These are phyloP conservation scores for Tretioscincus oriximinensis DNA, from an alignment of 2,113 vertebrate species.

Conservation along the genomic window DNA sequence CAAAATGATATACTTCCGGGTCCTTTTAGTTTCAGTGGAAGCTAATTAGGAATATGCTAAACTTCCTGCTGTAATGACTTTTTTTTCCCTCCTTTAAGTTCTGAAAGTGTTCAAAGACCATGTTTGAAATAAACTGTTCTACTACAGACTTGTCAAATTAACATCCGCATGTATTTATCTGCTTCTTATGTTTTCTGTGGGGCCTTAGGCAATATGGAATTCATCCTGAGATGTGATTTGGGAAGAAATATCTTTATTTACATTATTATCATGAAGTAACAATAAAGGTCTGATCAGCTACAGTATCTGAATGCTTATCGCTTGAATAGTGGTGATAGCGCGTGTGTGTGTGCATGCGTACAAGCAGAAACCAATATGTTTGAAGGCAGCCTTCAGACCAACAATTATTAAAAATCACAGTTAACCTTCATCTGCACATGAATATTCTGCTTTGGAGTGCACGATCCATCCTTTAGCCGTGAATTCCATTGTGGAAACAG, in stretches of 20 bases:
- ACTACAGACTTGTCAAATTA: not conserved
- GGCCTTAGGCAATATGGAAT: not conserved
- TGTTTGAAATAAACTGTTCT: slow-evolving; percentile 3
- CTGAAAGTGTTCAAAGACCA: no score
- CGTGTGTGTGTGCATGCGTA: not conserved
- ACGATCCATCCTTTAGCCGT: not conserved
- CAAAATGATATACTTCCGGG: not conserved
- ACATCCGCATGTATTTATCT: not conserved
- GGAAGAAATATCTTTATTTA: slow-evolving; percentile 3
- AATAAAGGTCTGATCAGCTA: slow-evolving; percentile 17
- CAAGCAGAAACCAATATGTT: not conserved
- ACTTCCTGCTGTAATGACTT: not conserved
- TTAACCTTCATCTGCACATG: not conserved
- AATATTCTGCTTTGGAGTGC: not conserved
- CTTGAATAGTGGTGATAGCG: not conserved
- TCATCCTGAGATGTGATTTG: not conserved
- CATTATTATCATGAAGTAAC: not conserved
- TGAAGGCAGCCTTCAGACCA: not conserved
- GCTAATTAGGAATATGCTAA: not conserved
- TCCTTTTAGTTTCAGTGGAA: not conserved
- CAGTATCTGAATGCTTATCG: not conserved
- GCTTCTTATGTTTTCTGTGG: not conserved
- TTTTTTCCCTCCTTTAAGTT: no score
- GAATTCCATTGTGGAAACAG: not conserved
- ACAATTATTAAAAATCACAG: not conserved